Base-by-base conservation (phyloP, 2,888 invertebrate genomes). In the Drosophila anomalipes region DNA sequence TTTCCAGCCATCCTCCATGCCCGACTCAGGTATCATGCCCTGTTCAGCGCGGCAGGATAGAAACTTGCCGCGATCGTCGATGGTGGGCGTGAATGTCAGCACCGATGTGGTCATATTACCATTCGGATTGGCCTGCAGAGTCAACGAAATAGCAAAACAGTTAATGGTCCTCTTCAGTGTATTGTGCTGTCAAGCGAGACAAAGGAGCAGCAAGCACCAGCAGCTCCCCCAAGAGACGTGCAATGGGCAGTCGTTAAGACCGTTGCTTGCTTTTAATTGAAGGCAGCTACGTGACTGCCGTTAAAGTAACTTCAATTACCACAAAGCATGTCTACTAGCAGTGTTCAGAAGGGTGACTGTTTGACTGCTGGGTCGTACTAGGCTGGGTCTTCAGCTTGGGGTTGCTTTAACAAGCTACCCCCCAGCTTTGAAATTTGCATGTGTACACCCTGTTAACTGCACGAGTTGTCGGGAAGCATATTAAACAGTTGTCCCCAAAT, bases 11-110 rank as follows among this genome's bases (percentile, higher is more conserved):
- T 97, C 97, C 93, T 97, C 97, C 81, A 97, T 95, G 47, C 95
- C 95, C 51, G 96, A 96, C 91, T 96, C 96, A 4, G 95, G 95
- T 87, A 97, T 96, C 87, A 95, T 95, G 65, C 95, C 94, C 91
- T 97, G 97, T 85, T 96, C 96, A 14, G 96, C 97, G 66, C 96
- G 95, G 93, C 97, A 98, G 60, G 96, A 95, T 82, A 98, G 94
- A 91, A 95, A 95, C 93, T 95, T 95, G 70, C 96, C 97, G 84
- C 96, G 96, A 93, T 97, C 97, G 90, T 97, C 97, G 52, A 97
- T 96, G 87, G 95, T 95, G 57, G 97, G 97, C 63, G 95, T 95
- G 92, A 97, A 96, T 73, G 96, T 96, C 82, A 97, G 94, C 70
- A 96, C 95, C 93, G 97, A 97, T 71, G 96, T 95, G 64, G 97